Conservation (phyloP, 2,797 vertebrate species). For the Xyrichtys novacula region DNA sequence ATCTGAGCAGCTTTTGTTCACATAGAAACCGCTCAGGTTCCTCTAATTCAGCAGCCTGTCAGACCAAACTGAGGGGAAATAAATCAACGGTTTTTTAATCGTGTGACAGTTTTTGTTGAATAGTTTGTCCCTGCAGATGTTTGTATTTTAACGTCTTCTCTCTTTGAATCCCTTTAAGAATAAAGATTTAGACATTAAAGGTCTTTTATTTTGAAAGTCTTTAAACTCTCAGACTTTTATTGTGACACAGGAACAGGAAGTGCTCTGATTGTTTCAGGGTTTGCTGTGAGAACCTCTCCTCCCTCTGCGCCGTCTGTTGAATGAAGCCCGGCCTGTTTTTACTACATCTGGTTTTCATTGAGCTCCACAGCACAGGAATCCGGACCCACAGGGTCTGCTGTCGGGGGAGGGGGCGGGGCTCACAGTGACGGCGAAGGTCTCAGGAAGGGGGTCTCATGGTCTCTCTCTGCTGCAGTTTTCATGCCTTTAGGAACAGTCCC, state of each 20-base stretch:
- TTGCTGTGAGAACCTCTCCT: not conserved
- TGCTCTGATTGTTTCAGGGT: no score
- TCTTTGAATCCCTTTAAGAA: no score
- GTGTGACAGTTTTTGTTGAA: no score
- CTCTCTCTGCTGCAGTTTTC: not conserved
- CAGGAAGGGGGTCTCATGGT: not conserved
- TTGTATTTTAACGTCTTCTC: no score
- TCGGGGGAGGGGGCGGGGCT: not conserved
- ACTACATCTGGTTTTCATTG: slow-evolving; percentile 70
- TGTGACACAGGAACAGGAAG: no score
- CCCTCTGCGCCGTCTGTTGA: not conserved
- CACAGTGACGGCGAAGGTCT: not conserved
- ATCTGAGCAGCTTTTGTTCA: slow-evolving; percentile 45
- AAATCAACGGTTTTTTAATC: no score
- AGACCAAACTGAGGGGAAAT: not conserved
- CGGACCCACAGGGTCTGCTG: slow-evolving; percentile 35
- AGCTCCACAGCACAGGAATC: slow-evolving; percentile 62
- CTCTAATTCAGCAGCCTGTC: not conserved
- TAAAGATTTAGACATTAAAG: no score
- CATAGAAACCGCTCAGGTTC: slow-evolving; percentile 12
- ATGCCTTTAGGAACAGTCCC: not conserved
- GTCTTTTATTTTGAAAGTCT: no score
- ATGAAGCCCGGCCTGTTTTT: slow-evolving; percentile 20
- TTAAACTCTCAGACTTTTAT: no score
- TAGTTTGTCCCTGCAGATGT: no score